A percentile compares a stretch with the other conserved stretches of the same genome.
phyloP scores from a whole-genome alignment of 1,140 invertebrate species.

The Hydropsyche tenuis region DNA sequence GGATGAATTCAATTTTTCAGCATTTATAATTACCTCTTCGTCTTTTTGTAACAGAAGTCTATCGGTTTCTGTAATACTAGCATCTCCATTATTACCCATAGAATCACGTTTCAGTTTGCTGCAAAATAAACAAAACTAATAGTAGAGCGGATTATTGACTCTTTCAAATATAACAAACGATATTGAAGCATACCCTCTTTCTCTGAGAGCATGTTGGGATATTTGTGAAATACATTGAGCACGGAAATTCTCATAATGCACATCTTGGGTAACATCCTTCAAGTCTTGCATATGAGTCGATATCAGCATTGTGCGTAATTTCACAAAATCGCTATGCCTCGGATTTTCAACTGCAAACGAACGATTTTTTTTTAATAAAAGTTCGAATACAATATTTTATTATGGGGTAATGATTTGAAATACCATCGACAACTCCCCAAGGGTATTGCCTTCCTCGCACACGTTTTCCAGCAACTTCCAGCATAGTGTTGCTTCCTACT shows the following conservation, averaged over 20 bases:
- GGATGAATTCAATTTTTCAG: no score
- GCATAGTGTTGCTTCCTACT: conserved; percentile 92
- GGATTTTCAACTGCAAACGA: conserved; percentile 91
- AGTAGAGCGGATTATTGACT: background rate
- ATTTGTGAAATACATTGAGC: conserved; percentile 90
- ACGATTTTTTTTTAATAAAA: background rate
- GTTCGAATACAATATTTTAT: conserved; percentile 9
- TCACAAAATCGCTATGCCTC: conserved; percentile 96
- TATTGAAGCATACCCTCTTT: conserved; percentile 69
- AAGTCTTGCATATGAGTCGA: conserved; percentile 95
- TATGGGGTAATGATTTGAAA: background rate
- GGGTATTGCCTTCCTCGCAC: conserved; percentile 94
- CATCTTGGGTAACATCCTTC: conserved; percentile 93
- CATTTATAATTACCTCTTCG: conserved; percentile 81
- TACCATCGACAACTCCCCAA: conserved; percentile 97
- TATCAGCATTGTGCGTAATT: conserved; percentile 95
- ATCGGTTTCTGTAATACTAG: conserved; percentile 84
- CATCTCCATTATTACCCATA: conserved; percentile 77
- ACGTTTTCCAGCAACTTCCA: conserved; percentile 89
- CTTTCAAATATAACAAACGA: background rate
- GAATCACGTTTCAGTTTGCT: conserved; percentile 89
- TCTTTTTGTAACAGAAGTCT: conserved; percentile 88
- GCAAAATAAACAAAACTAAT: background rate
- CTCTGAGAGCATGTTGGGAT: conserved; percentile 82
- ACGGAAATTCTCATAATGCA: conserved; percentile 96